Evolutionary conservation across 2,888 invertebrate species (phyloP), one percentile per base, ranked within the genome.

Genomic region (Rotaria magnacalcarata): DNA sequence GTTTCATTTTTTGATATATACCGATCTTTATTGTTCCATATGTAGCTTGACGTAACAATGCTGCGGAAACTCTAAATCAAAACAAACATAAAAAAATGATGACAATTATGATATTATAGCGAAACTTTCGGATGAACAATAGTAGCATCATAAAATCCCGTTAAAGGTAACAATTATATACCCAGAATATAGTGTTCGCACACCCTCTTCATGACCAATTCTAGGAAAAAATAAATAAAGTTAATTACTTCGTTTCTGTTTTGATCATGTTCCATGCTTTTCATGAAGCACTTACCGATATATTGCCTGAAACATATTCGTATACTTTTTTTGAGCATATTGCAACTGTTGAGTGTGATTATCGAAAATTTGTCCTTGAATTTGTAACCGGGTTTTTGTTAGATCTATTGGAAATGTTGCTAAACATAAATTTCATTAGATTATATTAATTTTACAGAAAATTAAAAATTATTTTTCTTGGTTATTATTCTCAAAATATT

Each of bases 21-120:
- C 97, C 97, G 90, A 97, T 96, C 92, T 97, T 97, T 88, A 97
- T 95, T 58, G 96, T 96, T 89, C 97, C 97, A 92, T 97, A 97
- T 67, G 96, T 96, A 54, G 96, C 95, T 92, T 97, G 97, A 5
- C 96, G 93, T 87, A 97, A 92, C 85, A 97, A 94, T 80, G 97
- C 96, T 85, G 96, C 96, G 93, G 94, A 94, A 90, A 97, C 95
- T 85, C 96, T 96, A n/a, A n/a, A 80, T 34, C 6, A 34, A 34
- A 34, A 67, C 7, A 8, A 27, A 60, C 2, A 67, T 1, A 34
- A 34, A 11, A 27, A 8, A 50, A 50, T 50, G 27, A 34, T 60
- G 21, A n/a, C 24, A 0, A 50, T 47, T 11, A n/a, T 24, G 10
- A 52, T 52, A 11, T 47, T 47, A 47, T 10, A 47, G 11, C 3